Percentiles rank a stretch among this genome's conserved stretches.
phyloP scores from a whole-genome alignment of 2,113 vertebrate species.

The Piprites chloris region DNA sequence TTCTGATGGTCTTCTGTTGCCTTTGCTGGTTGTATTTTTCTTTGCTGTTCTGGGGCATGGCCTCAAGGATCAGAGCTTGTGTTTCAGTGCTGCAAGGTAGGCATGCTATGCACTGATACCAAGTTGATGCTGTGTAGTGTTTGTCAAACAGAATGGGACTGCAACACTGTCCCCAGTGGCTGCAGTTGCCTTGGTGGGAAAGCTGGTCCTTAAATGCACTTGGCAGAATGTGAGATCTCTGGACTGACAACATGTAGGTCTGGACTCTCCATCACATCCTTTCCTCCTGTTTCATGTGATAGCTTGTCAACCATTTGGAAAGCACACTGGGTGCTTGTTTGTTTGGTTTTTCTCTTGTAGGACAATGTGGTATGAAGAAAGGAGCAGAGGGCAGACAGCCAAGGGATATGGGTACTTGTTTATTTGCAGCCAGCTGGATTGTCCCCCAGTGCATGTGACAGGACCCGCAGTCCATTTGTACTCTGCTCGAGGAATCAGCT shows the following conservation, averaged over 20 bases:
- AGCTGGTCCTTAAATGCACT: not conserved
- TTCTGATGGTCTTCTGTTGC: not conserved
- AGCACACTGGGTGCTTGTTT: not conserved
- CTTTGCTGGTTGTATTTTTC: not conserved
- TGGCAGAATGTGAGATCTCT: not conserved
- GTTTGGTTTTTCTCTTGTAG: not conserved
- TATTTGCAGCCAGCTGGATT: not conserved
- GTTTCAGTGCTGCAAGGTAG: not conserved
- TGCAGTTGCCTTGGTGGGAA: fast-evolving
- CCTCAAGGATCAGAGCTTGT: not conserved
- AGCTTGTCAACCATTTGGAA: not conserved
- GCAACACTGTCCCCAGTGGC: fast-evolving
- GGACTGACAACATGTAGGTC: not conserved
- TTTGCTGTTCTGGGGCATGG: not conserved
- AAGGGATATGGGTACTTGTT: not conserved
- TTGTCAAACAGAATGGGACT: fast-evolving
- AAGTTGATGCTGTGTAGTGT: not conserved
- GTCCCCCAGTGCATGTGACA: not conserved
- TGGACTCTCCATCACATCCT: fast-evolving
- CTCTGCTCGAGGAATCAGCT: not conserved
- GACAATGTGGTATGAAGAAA: not conserved
- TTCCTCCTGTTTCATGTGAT: not conserved
- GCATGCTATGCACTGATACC: not conserved
- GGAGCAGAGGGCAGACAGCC: not conserved
- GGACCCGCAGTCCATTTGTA: not conserved